A percentile compares a stretch with the other conserved stretches of the same genome.
Evolutionary conservation across 2,113 vertebrate species (phyloP).

Genomic region (Eleginops maclovinus): DNA sequence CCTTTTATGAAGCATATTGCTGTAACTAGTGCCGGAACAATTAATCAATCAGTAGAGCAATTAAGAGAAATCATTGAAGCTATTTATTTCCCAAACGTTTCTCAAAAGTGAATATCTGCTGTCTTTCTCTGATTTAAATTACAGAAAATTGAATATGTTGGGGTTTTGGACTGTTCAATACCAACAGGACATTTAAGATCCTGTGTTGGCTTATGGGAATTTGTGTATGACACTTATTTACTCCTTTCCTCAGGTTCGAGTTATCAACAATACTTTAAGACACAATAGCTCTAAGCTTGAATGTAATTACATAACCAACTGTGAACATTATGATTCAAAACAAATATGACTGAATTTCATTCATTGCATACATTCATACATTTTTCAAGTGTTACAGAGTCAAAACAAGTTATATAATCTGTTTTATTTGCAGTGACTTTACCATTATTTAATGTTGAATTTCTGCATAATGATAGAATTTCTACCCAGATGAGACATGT

Average conservation of each 20-base stretch:
- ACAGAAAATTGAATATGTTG: not conserved
- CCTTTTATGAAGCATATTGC: not conserved
- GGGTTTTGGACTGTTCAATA: not conserved
- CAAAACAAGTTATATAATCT: no score
- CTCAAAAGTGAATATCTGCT: not conserved
- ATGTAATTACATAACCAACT: no score
- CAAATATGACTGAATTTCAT: no score
- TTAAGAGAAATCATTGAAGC: not conserved
- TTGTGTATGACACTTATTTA: not conserved
- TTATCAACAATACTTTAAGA: no score
- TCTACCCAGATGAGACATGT: not conserved
- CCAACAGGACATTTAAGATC: not conserved
- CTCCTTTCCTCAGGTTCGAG: not conserved
- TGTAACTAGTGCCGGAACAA: not conserved
- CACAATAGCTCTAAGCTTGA: no score
- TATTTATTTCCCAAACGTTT: not conserved
- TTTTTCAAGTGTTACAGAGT: no score
- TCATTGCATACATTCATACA: no score
- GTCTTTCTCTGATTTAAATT: not conserved
- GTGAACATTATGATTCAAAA: no score
- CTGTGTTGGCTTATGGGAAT: not conserved
- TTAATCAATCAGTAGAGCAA: not conserved
- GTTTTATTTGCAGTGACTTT: no score
- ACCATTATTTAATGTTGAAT: no score
- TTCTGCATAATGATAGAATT: not conserved